A percentile compares a stretch with the other conserved stretches of the same genome.
Conservation (phyloP, 2,888 invertebrate species). For the Stictocephala bisonia region DNA sequence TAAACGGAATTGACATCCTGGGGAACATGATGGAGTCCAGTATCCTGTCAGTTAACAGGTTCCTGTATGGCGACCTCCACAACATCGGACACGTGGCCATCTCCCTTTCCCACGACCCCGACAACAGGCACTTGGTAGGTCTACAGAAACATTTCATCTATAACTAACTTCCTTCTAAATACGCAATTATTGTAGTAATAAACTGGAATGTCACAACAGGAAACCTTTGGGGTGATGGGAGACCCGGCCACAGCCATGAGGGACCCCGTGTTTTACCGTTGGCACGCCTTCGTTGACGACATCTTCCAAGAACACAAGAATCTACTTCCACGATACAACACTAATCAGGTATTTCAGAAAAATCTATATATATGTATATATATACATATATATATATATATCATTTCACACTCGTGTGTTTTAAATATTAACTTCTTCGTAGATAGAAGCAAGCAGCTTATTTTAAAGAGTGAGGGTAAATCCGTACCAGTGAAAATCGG, state of each 20-base stretch:
- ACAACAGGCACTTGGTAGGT: conserved; percentile 76
- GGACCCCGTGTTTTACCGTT: conserved; percentile 88
- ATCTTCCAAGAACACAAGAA: conserved; percentile 81
- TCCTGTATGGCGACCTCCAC: conserved; percentile 83
- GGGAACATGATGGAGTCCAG: conserved; percentile 85
- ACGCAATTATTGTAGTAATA: background rate
- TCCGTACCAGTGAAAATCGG: too few relatives aligned
- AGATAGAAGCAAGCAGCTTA: too few relatives aligned
- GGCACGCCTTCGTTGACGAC: conserved; percentile 84
- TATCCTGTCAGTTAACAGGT: conserved; percentile 75
- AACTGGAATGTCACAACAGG: conserved; percentile 66
- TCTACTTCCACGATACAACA: conserved; percentile 74
- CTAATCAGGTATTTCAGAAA: conserved; percentile 71
- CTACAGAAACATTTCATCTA: background rate
- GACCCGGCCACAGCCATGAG: conserved; percentile 88
- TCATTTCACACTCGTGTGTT: too few relatives aligned
- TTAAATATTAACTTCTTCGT: too few relatives aligned
- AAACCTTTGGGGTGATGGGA: conserved; percentile 84
- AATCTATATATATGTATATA: too few relatives aligned
- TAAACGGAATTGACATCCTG: conserved; percentile 79
- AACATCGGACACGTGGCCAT: conserved; percentile 85
- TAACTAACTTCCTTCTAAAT: background rate
- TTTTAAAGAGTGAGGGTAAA: too few relatives aligned
- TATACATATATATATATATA: too few relatives aligned
- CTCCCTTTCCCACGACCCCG: conserved; percentile 83